A percentile compares a stretch with the other conserved stretches of the same genome.
These are phyloP conservation scores for Reticulitermes speratus DNA, from an alignment of 1,140 invertebrate genomes.

Conservation along the genomic window DNA sequence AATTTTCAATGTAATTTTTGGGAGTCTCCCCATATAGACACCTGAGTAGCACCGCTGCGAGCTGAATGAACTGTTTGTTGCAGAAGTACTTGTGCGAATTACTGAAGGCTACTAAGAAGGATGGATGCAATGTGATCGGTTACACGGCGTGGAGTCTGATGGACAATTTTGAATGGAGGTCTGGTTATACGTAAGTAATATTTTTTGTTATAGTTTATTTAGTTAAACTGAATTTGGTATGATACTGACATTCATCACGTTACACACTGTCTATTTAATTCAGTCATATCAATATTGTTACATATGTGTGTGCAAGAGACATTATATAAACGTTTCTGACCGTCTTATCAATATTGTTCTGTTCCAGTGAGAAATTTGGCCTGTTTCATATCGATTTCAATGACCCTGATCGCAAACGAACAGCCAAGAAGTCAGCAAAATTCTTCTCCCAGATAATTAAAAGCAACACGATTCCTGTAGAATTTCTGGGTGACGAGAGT, in stretches of 20 bases:
- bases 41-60: too few relatives aligned
- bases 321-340: too few relatives aligned
- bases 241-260: too few relatives aligned
- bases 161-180: conserved; percentile 62
- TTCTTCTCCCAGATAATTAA: conserved; percentile 20
- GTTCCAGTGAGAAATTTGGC: conserved; percentile 46
- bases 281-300: too few relatives aligned
- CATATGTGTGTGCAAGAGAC: too few relatives aligned
- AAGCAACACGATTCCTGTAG: neutral
- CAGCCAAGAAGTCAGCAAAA: conserved; percentile 45
- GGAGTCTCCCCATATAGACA: too few relatives aligned
- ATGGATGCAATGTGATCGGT: conserved; percentile 52
- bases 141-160: conserved; percentile 59
- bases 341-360: too few relatives aligned
- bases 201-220: too few relatives aligned
- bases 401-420: conserved; percentile 43
- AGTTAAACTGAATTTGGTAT: too few relatives aligned
- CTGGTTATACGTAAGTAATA: conserved; percentile 45
- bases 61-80: conserved; percentile 26
- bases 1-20: too few relatives aligned
- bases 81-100: conserved; percentile 60
- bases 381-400: conserved; percentile 48
- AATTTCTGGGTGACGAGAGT: too few relatives aligned
- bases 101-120: conserved; percentile 54
- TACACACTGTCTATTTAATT: too few relatives aligned